Base-by-base conservation (phyloP, 1,140 invertebrate species). In the Tachypleus tridentatus region DNA sequence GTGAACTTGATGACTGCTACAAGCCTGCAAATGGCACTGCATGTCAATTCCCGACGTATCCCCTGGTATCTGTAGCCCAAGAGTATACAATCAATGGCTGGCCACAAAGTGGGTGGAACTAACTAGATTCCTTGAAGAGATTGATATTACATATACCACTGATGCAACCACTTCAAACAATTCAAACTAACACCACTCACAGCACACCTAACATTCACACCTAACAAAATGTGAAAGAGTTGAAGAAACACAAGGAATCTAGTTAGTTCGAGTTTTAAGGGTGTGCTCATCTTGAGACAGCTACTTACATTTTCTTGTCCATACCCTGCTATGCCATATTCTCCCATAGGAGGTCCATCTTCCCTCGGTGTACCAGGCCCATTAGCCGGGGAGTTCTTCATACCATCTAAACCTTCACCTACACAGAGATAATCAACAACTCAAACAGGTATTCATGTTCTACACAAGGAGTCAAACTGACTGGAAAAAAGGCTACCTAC, bases 371-470 rank as follows among this genome's bases (percentile, higher is more conserved):
- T 97, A 10, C 92, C 92, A 5, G 93, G 92, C 6, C 90, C 90
- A 73, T 92, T 91, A 47, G 89, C 90, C 54, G 94, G 94, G 66
- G 93, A 97, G 77, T 93, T 95, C 76, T 98, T 97, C 93, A 98
- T 96, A 57, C 91, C 92, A 77, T 98, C 94, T 73, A 95, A 82
- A 56, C 89, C 91, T 69, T 94, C 92, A 74, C 77, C 78, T 77
- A 66, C 8, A 70, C 65, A 63, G 8, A 47, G 29, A 66, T 5
- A 50, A 51, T 10, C 29, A 29, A 29, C 29, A 29, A 29, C 29
- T 29, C 29, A 29, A 29, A 29, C 29, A 29, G 29, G 29, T 29
- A 29, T 29, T 29, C 0, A 29, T 29, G 29, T 29, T 29, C 29
- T 29, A 29, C 29, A 29, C 29, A 29, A 29, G 29, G 29, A 29